phyloP scores from a whole-genome alignment of 2,888 invertebrate genomes.

The Malacosoma neustria region DNA sequence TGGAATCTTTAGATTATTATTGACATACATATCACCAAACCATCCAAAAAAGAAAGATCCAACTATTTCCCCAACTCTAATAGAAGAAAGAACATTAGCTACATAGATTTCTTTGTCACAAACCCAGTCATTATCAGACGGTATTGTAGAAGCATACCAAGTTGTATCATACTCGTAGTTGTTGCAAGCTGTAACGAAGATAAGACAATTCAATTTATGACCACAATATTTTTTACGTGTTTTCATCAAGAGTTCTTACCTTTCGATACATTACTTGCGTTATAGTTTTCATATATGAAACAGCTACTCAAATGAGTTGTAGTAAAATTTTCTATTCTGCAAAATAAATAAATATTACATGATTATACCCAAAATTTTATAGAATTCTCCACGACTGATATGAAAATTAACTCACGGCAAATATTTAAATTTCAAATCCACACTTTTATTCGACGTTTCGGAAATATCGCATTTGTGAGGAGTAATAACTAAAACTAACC shows the following conservation, averaged over 20 bases:
- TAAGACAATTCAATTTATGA: conserved; percentile 13
- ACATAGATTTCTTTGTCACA: conserved; percentile 40
- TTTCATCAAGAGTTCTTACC: not conserved
- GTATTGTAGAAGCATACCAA: conserved; percentile 39
- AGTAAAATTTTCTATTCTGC: not conserved
- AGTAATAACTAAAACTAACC: conserved; percentile 50
- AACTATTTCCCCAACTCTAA: conserved; percentile 34
- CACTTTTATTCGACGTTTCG: conserved; percentile 34
- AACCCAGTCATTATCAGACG: conserved; percentile 46
- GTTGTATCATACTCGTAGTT: conserved; percentile 33
- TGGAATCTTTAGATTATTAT: too few relatives aligned
- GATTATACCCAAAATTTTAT: too few relatives aligned
- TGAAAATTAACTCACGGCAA: conserved; percentile 32
- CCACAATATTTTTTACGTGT: too few relatives aligned
- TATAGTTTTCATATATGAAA: not conserved
- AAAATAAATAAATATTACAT: too few relatives aligned
- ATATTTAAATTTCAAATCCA: conserved; percentile 40
- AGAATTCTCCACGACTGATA: too few relatives aligned
- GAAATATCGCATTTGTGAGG: conserved; percentile 60
- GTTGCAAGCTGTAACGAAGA: conserved; percentile 28
- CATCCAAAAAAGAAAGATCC: conserved; percentile 46
- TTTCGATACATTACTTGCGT: not conserved
- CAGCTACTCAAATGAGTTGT: not conserved
- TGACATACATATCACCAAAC: conserved; percentile 48
- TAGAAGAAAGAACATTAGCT: conserved; percentile 36